Percentiles rank a stretch among this genome's conserved stretches.
phyloP scores from a whole-genome alignment of 2,888 invertebrate genomes.

The Erebia palarica region DNA sequence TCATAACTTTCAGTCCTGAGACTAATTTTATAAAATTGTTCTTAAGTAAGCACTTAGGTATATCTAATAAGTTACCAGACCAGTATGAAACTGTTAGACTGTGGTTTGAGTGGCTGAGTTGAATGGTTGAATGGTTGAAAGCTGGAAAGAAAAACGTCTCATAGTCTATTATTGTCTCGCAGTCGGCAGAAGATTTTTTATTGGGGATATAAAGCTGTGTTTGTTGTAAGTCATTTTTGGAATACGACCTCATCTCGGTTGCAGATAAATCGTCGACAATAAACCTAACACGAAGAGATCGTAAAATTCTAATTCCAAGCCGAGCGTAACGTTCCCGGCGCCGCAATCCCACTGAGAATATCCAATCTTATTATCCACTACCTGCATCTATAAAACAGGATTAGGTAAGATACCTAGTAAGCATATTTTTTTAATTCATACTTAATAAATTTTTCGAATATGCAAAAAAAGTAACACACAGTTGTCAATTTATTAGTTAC shows the following conservation, averaged over 20 bases:
- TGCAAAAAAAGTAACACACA: no score
- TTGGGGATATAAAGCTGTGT: conserved; percentile 73
- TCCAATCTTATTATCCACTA: conserved; percentile 45
- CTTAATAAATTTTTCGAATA: no score
- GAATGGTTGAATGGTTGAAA: no score
- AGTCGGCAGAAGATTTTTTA: conserved; percentile 44
- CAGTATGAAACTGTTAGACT: no score
- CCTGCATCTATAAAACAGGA: conserved; percentile 11
- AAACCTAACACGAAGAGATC: conserved; percentile 81
- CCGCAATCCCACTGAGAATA: conserved; percentile 29
- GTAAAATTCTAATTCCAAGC: conserved; percentile 79
- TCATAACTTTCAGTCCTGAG: no score
- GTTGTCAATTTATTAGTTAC: no score
- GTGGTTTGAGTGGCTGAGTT: no score
- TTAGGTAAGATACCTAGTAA: background rate
- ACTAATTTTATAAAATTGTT: no score
- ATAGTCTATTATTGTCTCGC: conserved; percentile 14
- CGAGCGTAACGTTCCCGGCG: conserved; percentile 50
- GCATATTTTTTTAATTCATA: background rate
- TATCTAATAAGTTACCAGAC: no score
- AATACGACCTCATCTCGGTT: conserved; percentile 78
- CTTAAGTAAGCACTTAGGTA: no score
- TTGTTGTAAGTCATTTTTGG: conserved; percentile 78
- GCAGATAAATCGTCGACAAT: conserved; percentile 75
- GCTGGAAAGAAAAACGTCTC: conserved; percentile 5